These are phyloP conservation scores for Megalops cyprinoides DNA, from an alignment of 2,797 vertebrate genomes.

Conservation along the genomic window DNA sequence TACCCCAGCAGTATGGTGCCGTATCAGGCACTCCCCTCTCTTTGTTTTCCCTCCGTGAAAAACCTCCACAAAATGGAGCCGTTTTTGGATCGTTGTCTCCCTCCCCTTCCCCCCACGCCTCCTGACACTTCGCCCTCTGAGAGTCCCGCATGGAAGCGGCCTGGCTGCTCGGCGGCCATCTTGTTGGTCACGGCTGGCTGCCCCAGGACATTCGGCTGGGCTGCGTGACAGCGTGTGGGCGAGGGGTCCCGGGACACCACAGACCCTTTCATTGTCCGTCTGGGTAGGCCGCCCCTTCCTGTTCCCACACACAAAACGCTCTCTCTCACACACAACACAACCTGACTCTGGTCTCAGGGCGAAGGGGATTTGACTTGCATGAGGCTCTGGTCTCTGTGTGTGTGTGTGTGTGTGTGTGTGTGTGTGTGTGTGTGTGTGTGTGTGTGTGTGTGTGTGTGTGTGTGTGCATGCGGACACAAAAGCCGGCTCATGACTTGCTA, in stretches of 20 bases:
- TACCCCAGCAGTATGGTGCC: background rate
- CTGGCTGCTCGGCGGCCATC: conserved; percentile 46
- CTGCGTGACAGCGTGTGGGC: conserved; percentile 57
- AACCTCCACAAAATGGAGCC: background rate
- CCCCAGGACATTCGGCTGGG: conserved; percentile 51
- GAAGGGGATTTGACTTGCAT: conserved; percentile 65
- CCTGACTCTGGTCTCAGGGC: conserved; percentile 51
- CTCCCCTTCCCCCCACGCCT: background rate
- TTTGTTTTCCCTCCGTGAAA: background rate
- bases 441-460: conserved; percentile 20
- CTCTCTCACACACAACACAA: conserved; percentile 29
- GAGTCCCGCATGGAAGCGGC: too few relatives aligned
- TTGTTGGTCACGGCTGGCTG: conserved; percentile 56
- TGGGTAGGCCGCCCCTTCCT: conserved; percentile 11
- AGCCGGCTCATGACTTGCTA: conserved; percentile 51
- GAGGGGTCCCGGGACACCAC: conserved; percentile 46
- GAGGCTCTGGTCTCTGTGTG: conserved; percentile 53
- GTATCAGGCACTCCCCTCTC: background rate
- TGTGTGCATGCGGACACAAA: conserved; percentile 37
- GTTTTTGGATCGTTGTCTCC: background rate
- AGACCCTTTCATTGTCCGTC: background rate
- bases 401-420: conserved; percentile 29
- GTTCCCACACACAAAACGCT: conserved; percentile 28
- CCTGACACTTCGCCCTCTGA: background rate
- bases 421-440: conserved; percentile 14